phyloP scores from a whole-genome alignment of 2,113 vertebrate genomes.

The Accipiter virgatus region DNA sequence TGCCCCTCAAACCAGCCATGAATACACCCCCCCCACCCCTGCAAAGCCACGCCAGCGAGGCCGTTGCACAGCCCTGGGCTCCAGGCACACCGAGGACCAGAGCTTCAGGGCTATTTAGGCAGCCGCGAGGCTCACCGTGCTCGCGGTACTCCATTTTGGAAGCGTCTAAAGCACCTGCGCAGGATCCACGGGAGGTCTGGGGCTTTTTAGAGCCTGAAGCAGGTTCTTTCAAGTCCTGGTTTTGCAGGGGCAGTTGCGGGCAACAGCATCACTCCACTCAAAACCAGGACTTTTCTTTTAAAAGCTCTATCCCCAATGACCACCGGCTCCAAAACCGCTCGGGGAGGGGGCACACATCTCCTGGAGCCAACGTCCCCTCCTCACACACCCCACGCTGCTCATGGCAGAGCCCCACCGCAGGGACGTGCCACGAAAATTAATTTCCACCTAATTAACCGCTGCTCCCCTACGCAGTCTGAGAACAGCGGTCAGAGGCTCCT shows the following conservation, averaged over 20 bases:
- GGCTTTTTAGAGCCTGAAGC: not conserved
- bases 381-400: accelerated
- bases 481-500: not conserved
- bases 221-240: not conserved
- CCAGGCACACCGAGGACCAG: accelerated
- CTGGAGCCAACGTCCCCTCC: not conserved
- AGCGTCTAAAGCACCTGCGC: not conserved
- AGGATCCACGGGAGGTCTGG: not conserved
- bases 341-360: not conserved
- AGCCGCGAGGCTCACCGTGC: accelerated
- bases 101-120: not conserved
- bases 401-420: not conserved
- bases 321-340: accelerated
- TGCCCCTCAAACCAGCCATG: not conserved
- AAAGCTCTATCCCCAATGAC: not conserved
- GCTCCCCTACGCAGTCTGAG: too few relatives aligned
- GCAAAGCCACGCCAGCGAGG: not conserved
- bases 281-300: not conserved
- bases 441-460: not conserved
- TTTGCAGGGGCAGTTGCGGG: not conserved
- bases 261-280: not conserved
- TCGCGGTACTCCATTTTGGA: not conserved
- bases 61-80: not conserved
- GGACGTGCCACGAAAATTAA: not conserved
- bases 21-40: too few relatives aligned